Conservation (phyloP, 2,113 vertebrate genomes). For the Electrona antarctica region DNA sequence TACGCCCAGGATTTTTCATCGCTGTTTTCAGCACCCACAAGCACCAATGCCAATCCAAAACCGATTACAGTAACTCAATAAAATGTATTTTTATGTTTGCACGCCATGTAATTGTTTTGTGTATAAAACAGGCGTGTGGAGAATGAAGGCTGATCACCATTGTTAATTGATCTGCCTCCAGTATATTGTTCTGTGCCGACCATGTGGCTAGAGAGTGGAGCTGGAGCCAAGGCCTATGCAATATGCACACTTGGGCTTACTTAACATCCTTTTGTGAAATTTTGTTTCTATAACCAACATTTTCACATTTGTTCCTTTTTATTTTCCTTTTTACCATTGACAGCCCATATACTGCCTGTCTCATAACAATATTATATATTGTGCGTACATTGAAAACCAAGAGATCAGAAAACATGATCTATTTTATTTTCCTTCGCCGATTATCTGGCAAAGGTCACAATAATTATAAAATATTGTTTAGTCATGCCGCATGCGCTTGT, state of each 20-base stretch:
- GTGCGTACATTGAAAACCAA: too few species aligned
- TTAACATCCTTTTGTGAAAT: slow-evolving; percentile 25
- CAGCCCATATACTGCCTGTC: too few species aligned
- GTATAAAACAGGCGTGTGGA: slow-evolving; percentile 51
- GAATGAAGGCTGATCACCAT: slow-evolving; percentile 42
- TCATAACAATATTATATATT: too few species aligned
- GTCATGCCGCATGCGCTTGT: too few species aligned
- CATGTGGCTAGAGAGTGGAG: slow-evolving; percentile 33
- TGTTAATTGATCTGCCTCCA: slow-evolving; percentile 53
- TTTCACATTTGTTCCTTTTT: too few species aligned
- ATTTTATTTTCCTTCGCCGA: too few species aligned
- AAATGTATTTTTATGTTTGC: slow-evolving; percentile 53
- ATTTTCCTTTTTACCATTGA: too few species aligned
- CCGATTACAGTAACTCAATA: slow-evolving; percentile 38
- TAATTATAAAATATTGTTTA: too few species aligned
- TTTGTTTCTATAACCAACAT: neutral
- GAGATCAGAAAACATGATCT: too few species aligned
- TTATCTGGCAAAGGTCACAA: too few species aligned
- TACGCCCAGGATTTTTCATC: slow-evolving; percentile 48
- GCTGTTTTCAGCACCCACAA: slow-evolving; percentile 38
- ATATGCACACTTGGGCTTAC: slow-evolving; percentile 15
- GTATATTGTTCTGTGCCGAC: slow-evolving; percentile 42
- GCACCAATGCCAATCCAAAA: slow-evolving; percentile 37
- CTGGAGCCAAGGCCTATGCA: slow-evolving; percentile 34
- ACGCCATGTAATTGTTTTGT: slow-evolving; percentile 24